These are phyloP conservation scores for Tetramorium parvispinum DNA, from an alignment of 1,140 invertebrate species.

Conservation along the genomic window DNA sequence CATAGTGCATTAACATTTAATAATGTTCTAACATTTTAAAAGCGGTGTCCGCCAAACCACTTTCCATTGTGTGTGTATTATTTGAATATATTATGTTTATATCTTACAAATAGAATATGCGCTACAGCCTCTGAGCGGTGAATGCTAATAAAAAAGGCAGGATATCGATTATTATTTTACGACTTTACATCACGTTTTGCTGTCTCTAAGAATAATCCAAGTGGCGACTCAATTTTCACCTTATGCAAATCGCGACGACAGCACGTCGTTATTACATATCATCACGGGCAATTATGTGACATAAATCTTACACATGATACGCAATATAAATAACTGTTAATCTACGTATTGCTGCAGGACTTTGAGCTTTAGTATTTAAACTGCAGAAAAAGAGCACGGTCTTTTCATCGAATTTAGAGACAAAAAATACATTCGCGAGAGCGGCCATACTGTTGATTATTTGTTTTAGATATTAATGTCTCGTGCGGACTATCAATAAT, in stretches of 20 bases:
- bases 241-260: slow-evolving; percentile 3
- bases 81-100: not conserved
- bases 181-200: not conserved
- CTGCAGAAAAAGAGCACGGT: not conserved
- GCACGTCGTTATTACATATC: slow-evolving; percentile 30
- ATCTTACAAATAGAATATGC: not conserved
- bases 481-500: slow-evolving; percentile 79
- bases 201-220: slow-evolving; percentile 30
- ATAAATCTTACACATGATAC: slow-evolving; percentile 37
- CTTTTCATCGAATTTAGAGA: slow-evolving; percentile 3
- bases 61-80: not conserved
- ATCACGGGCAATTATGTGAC: slow-evolving; percentile 40
- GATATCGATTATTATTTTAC: slow-evolving; percentile 52
- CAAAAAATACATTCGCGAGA: not conserved
- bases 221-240: slow-evolving; percentile 50
- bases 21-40: not conserved
- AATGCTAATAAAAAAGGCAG: slow-evolving; percentile 19
- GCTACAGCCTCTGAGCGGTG: not conserved
- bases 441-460: slow-evolving; percentile 71
- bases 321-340: slow-evolving; percentile 20
- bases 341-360: slow-evolving; percentile 13
- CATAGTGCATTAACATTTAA: not conserved
- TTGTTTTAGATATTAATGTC: slow-evolving; percentile 82
- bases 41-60: not conserved
- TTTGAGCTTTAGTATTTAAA: not conserved